A percentile compares a stretch with the other conserved stretches of the same genome.
phyloP scores from a whole-genome alignment of 2,113 vertebrate species.

The Phalacrocorax pelagicus region DNA sequence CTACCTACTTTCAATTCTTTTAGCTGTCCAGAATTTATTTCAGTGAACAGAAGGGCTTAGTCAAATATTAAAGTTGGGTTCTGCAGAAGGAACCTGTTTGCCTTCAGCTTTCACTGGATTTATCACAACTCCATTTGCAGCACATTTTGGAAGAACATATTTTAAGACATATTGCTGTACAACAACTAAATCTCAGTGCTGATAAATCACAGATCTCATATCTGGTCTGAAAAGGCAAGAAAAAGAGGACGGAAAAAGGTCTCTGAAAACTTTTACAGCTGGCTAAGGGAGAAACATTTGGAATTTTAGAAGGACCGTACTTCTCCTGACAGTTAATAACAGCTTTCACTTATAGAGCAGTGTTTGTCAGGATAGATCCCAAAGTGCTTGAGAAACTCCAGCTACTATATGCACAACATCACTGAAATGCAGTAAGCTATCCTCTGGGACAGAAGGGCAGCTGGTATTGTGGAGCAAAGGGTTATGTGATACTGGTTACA shows the following conservation, averaged over 20 bases:
- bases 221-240: slow-evolving; percentile 4
- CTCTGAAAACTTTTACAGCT: background rate
- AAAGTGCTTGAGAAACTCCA: background rate
- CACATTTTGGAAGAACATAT: slow-evolving; percentile 57
- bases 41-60: background rate
- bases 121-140: slow-evolving; percentile 42
- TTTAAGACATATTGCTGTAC: slow-evolving; percentile 60
- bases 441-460: background rate
- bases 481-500: background rate
- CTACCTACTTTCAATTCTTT: background rate
- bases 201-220: slow-evolving; percentile 47
- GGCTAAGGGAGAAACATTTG: background rate
- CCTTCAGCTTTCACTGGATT: slow-evolving; percentile 31
- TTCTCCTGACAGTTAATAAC: background rate
- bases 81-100: slow-evolving; percentile 25
- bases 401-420: background rate
- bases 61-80: background rate
- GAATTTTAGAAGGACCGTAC: background rate
- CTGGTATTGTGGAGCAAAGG: background rate
- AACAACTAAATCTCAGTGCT: slow-evolving; percentile 37
- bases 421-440: background rate
- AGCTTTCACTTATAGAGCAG: background rate
- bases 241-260: background rate
- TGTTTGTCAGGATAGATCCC: background rate
- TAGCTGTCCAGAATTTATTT: background rate